Base-by-base conservation (phyloP, 2,797 vertebrate genomes). In the Molossus alvarezi region DNA sequence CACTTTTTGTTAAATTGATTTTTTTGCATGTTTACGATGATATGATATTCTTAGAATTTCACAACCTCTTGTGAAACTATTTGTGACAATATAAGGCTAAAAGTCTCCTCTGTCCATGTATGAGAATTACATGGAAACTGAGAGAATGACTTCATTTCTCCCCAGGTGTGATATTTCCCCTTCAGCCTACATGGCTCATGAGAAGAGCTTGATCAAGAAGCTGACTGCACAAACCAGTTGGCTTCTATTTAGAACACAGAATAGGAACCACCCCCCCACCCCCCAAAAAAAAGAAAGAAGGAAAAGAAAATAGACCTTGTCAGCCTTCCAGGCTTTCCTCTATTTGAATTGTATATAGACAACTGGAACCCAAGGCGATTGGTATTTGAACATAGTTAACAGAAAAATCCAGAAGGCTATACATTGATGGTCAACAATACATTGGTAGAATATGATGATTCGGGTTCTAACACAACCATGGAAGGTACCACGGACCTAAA, bases 31-130 rank as follows among this genome's bases (percentile, higher is more conserved):
- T 53, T 73, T 15, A 2, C 62, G 4, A 80, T 84, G 45, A 82
- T 77, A 2, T 86, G 45, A 75, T 67, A 86, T 65, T 90, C 48
- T 84, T 88, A 84, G 87, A 84, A 83, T 90, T 89, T 86, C 17
- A 76, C 7, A 21, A 18, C 5, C 27, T 93, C 45, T 3, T 33
- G 33, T 33, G 21, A 90, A 89, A 57, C 37, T 64, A 7, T 87
- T 87, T 75, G 51, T 83, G 72, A 71, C 10, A n/a, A 8, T 21
- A 51, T 60, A 53, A 87, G 33, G 27, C 65, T 75, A 55, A 62
- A 58, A 57, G 53, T 37, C 20, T 83, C 65, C 51, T 83, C 25
- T 73, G 9, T n/a, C 13, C 23, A 71, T 15, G 25, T 65, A 5
- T 82, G 23, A 82, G 45, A 90, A 82, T 72, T 77, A 80, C 21